Base-by-base conservation (phyloP, 2,888 invertebrate species). In the Chymomyza caudatula region DNA sequence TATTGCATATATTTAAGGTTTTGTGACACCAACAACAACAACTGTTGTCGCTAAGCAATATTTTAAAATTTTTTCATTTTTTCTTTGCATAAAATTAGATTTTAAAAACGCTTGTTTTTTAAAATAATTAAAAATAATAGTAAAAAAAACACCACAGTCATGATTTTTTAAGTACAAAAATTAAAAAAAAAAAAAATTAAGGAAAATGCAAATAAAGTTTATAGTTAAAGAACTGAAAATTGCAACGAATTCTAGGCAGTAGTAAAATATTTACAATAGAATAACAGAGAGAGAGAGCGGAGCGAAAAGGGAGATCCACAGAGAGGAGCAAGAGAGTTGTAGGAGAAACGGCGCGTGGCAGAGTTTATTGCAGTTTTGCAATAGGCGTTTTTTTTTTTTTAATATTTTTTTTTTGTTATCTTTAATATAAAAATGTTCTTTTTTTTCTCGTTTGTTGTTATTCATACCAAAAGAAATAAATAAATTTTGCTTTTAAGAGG, bases 131-230 rank as follows among this genome's bases (percentile, higher is more conserved):
- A 78, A 77, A 79, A 74, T 83, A 88, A 84, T 86, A 86, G 84
- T 85, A 85, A 78, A 77, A 78, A 77, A 86, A 86, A 87, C 85
- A 88, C 88, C 87, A 88, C 88, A 88, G 88, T 87, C 87, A 85
- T 78, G 77, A 74, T 77, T 84, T 77, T 65, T 79, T 61, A 67
- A 67, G 68, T 65, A 71, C 71, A 74, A 65, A 76, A 85, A 60
- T 43, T 3, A 2, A 2, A 47, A 47, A 74, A 65, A 76, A 85
- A 77, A 77, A 70, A 61, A 54, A 56, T 59, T 56, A 65, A 66
- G 19, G 37, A 29, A 57, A 64, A 29, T 60, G 63, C 44, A 54
- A 51, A 51, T 20, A 51, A 51, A 15, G 17, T 49, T 49, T 49
- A 43, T 4, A 15, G n/a, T 47, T 17, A 47, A 17, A 47, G 17